Evolutionary conservation across 1,140 invertebrate genomes (phyloP).

Genomic region (Caligus rogercresseyi): DNA sequence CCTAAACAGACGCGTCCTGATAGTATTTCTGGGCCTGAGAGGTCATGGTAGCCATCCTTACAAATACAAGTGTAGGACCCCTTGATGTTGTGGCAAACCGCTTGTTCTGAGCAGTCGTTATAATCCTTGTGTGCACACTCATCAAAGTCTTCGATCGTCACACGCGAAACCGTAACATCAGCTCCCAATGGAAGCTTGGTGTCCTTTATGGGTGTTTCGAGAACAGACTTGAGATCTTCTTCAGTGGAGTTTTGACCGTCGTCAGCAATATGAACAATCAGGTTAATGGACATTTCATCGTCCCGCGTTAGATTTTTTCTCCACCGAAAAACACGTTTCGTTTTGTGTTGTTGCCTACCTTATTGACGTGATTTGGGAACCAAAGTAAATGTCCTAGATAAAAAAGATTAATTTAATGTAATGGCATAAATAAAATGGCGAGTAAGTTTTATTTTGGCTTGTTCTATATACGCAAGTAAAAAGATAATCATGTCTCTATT

Average conservation of each 20-base stretch:
- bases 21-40: constrained; percentile 5
- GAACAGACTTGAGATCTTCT: constrained; percentile 1
- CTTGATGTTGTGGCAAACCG: constrained; percentile 10
- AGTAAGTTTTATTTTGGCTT: too few species aligned
- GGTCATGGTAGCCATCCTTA: constrained; percentile 15
- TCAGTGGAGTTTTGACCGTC: constrained; percentile 4
- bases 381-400: constrained; percentile 5
- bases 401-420: too few species aligned
- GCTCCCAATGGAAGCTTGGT: constrained; percentile 11
- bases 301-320: constrained; percentile 7
- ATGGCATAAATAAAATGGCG: too few species aligned
- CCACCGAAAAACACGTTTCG: constrained; percentile 6
- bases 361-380: constrained; percentile 7
- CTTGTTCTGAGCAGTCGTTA: constrained; percentile 13
- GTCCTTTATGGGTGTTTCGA: constrained; percentile 13
- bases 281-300: constrained; percentile 5
- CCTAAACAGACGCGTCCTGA: constrained; percentile 17
- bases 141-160: constrained; percentile 17
- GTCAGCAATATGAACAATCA: constrained; percentile 12
- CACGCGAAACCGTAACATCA: constrained; percentile 16
- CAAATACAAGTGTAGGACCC: constrained; percentile 15
- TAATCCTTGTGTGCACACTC: constrained; percentile 8
- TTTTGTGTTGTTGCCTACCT: constrained; percentile 13
- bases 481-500: not conserved
- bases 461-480: not conserved